Evolutionary conservation across 2,113 vertebrate genomes (phyloP).

Genomic region (Apeltes quadracus): DNA sequence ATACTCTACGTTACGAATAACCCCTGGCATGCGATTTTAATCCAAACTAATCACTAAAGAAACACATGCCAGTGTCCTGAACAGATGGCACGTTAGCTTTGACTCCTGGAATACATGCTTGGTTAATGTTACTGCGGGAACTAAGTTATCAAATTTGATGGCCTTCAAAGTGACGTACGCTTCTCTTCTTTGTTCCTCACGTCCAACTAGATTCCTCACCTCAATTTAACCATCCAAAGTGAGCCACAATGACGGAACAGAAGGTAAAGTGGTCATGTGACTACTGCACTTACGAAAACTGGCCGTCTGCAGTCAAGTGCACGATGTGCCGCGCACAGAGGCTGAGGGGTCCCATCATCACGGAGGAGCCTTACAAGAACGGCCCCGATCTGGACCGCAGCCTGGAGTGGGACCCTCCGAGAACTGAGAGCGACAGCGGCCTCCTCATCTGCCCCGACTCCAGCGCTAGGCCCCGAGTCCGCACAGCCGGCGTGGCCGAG

Average conservation of each 20-base stretch:
- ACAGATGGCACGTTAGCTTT: not conserved
- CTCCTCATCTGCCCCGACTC: conserved; percentile 96
- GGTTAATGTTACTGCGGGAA: not conserved
- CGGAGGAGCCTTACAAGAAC: conserved; percentile 91
- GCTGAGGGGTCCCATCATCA: conserved; percentile 91
- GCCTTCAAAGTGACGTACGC: not conserved
- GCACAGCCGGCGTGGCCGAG: conserved; percentile 83
- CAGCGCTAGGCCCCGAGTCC: conserved; percentile 91
- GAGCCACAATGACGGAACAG: conserved; percentile 92
- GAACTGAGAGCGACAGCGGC: conserved; percentile 84
- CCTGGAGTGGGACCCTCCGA: conserved; percentile 85
- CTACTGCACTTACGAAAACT: conserved; percentile 97
- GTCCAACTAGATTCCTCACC: not conserved
- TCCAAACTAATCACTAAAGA: not conserved
- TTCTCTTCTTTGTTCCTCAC: not conserved
- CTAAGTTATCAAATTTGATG: not conserved
- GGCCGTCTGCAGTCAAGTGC: conserved; percentile 93
- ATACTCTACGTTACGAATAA: not conserved
- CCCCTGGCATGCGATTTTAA: not conserved
- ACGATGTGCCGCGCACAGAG: conserved; percentile 94
- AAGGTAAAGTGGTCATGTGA: conserved; percentile 94
- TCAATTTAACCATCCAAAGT: conserved; percentile 54
- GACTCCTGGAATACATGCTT: not conserved
- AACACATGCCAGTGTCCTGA: not conserved
- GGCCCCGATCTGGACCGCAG: conserved; percentile 82